phyloP scores from a whole-genome alignment of 2,888 invertebrate species.

The Melanotus villosus region DNA sequence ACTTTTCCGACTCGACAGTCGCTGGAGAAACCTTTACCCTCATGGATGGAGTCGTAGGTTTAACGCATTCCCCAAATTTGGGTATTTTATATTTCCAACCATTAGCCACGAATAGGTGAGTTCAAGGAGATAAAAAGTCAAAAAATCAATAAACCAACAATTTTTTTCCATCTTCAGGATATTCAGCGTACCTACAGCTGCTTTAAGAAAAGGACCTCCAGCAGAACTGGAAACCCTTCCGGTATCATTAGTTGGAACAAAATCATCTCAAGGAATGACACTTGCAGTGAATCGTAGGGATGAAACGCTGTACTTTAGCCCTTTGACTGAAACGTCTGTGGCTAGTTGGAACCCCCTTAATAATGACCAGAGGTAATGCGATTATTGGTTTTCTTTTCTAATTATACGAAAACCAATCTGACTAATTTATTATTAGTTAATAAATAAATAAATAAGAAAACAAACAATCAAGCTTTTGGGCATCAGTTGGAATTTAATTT shows the following conservation, averaged over 20 bases:
- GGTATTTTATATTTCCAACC: constrained; percentile 80
- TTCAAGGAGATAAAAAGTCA: background rate
- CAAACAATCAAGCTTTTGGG: too few relatives aligned
- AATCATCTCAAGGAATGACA: constrained; percentile 87
- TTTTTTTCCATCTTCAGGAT: constrained; percentile 70
- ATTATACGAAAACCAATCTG: too few relatives aligned
- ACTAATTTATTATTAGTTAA: too few relatives aligned
- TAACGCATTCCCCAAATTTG: constrained; percentile 77
- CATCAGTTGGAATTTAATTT: too few relatives aligned
- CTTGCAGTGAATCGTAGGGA: constrained; percentile 80
- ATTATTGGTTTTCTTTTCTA: background rate
- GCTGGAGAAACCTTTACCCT: constrained; percentile 78
- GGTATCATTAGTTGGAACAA: constrained; percentile 83
- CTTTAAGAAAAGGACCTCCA: constrained; percentile 80
- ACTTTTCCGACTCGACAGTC: constrained; percentile 82
- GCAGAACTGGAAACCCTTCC: constrained; percentile 80
- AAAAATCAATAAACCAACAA: background rate
- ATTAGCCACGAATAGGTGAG: constrained; percentile 79
- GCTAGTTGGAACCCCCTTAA: constrained; percentile 85
- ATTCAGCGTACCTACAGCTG: constrained; percentile 83
- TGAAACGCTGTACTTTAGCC: constrained; percentile 84
- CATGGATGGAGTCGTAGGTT: constrained; percentile 82
- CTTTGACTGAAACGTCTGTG: constrained; percentile 84
- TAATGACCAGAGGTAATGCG: constrained; percentile 78
- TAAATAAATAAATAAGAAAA: too few relatives aligned